Evolutionary conservation across 2,797 vertebrate genomes (phyloP), one percentile per base, ranked within the genome.

Genomic region (Octomys mimax): DNA sequence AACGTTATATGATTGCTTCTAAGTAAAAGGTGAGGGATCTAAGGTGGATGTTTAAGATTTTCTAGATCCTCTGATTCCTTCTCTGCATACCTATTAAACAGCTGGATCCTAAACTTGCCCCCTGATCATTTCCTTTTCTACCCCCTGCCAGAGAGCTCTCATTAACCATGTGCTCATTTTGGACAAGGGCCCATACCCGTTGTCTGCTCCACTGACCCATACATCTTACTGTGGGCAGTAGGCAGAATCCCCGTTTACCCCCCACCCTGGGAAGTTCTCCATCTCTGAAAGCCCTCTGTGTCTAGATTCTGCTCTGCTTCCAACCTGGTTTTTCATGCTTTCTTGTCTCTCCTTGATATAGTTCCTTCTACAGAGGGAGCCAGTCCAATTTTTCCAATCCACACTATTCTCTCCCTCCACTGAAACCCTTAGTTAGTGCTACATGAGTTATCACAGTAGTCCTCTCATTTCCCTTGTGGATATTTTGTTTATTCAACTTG

Each of bases 1-100:
- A 92, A 92, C 1, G 3, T 52, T 83, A 19, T 28, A 59, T 81
- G 31, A 59, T 61, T 87, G 16, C 54, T 90, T 81, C 49, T 64
- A 75, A 86, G 46, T 78, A 89, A 64, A 92, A 61, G 14, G 28
- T 57, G 78, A 92, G 39, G 75, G 49, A 91, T 77, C 36, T 70
- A 52, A 91, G 52, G 13, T 31, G 49, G 77, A 87, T 83, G 31
- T 39, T 8, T 77, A 78, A 86, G 62, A 39, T 61, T n/a, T 57
- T 57, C 31, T 89, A 49, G 8, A 9, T 46, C 3, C 11, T 71
- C 42, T 6, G 39, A 2, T 89, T 24, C 33, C 22, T 83, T 89
- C 39, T 96, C 26, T 61, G 92, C 83, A 80, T 26, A 61, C 21
- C 88, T 68, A 85, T 71, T 22, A 71, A 31, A 54, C 2, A 59